Percentiles rank a stretch among this genome's conserved stretches.
phyloP scores from a whole-genome alignment of 1,140 invertebrate species.

The Procambarus virginalis region DNA sequence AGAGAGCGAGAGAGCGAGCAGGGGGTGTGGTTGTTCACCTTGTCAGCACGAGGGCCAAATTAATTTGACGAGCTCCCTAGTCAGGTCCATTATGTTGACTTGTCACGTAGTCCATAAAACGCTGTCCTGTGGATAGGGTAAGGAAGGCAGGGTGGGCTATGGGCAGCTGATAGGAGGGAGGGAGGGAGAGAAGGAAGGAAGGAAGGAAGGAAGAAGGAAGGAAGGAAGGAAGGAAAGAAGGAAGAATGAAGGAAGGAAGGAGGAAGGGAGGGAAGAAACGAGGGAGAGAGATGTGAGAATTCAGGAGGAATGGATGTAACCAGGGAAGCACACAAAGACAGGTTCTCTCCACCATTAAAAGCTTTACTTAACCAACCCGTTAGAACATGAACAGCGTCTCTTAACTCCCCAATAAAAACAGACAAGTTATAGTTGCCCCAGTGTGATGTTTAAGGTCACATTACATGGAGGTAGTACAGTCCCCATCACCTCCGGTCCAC shows the following conservation, averaged over 20 bases:
- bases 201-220: background rate
- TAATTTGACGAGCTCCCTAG: background rate
- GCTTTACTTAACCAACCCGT: too few species aligned
- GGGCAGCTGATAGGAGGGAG: background rate
- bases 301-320: too few species aligned
- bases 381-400: too few species aligned
- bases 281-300: too few species aligned
- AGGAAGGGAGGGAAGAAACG: background rate
- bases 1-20: background rate
- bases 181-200: background rate
- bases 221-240: background rate
- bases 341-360: too few species aligned
- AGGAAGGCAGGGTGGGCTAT: too few species aligned
- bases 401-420: too few species aligned
- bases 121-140: background rate
- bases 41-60: background rate
- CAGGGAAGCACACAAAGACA: too few species aligned
- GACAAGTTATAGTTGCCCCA: too few species aligned
- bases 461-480: too few species aligned
- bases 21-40: background rate
- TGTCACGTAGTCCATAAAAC: background rate
- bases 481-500: too few species aligned
- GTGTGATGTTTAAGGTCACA: too few species aligned
- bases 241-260: background rate
- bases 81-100: background rate